These are phyloP conservation scores for Xiphophorus maculatus DNA, from an alignment of 2,113 vertebrate genomes.

Conservation along the genomic window DNA sequence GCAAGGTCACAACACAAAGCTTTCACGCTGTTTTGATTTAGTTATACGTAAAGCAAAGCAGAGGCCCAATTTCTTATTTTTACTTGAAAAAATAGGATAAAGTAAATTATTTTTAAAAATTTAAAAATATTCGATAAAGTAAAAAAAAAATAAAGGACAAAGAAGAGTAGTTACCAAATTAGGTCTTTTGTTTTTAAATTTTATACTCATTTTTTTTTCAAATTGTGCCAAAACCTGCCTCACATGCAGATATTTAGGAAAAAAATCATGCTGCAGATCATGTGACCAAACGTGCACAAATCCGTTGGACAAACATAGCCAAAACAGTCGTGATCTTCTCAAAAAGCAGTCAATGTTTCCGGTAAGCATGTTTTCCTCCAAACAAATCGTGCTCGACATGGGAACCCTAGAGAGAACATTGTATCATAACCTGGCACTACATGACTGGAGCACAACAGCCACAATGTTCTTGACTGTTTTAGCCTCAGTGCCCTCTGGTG, in stretches of 20 bases:
- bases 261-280: neutral
- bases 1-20: no score
- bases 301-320: slow-evolving; percentile 42
- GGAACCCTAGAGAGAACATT: neutral
- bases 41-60: no score
- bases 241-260: neutral
- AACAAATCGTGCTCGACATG: slow-evolving; percentile 42
- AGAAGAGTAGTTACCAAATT: neutral
- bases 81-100: no score
- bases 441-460: slow-evolving; percentile 2
- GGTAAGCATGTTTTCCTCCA: slow-evolving; percentile 68
- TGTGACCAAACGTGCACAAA: neutral
- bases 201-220: neutral
- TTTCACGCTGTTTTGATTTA: no score
- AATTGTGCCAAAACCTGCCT: neutral
- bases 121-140: no score
- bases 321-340: slow-evolving; percentile 67
- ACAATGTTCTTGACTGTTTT: slow-evolving; percentile 4
- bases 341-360: slow-evolving; percentile 54
- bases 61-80: no score
- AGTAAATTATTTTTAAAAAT: no score
- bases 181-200: neutral
- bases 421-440: neutral
- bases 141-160: neutral
- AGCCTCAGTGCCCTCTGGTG: neutral